phyloP scores from a whole-genome alignment of 2,113 vertebrate genomes.

The Miniopterus natalensis region DNA sequence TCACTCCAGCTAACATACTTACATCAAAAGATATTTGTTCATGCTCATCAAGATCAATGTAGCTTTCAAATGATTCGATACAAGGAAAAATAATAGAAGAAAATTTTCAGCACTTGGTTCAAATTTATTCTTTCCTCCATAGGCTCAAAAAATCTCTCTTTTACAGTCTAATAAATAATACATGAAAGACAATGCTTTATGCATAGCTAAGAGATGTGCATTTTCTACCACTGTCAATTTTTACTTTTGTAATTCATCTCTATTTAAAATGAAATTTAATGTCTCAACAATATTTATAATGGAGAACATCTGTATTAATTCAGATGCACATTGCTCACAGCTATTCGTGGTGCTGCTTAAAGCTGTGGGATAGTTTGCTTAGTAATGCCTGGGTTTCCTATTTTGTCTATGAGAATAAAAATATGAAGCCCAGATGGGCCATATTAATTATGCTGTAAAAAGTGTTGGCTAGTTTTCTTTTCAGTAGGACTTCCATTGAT shows the following conservation, averaged over 20 bases:
- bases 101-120: not conserved
- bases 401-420: conserved; percentile 47
- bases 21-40: not conserved
- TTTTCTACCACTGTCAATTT: conserved; percentile 26
- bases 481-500: conserved; percentile 31
- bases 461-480: not conserved
- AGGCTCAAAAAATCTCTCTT: not conserved
- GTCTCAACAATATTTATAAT: conserved; percentile 46
- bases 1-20: not conserved
- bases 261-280: conserved; percentile 53
- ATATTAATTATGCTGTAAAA: conserved; percentile 43
- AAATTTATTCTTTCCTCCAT: not conserved
- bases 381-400: not conserved
- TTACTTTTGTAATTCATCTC: conserved; percentile 59
- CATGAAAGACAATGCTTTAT: not conserved
- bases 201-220: not conserved
- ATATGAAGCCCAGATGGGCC: conserved; percentile 42
- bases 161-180: conserved; percentile 24
- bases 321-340: conserved; percentile 48
- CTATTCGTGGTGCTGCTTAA: conserved; percentile 12
- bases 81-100: not conserved
- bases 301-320: conserved; percentile 66
- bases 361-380: not conserved
- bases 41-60: not conserved
- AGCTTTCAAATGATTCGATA: not conserved